Conservation (phyloP, 2,888 invertebrate genomes). For the Drosophila anomelani region DNA sequence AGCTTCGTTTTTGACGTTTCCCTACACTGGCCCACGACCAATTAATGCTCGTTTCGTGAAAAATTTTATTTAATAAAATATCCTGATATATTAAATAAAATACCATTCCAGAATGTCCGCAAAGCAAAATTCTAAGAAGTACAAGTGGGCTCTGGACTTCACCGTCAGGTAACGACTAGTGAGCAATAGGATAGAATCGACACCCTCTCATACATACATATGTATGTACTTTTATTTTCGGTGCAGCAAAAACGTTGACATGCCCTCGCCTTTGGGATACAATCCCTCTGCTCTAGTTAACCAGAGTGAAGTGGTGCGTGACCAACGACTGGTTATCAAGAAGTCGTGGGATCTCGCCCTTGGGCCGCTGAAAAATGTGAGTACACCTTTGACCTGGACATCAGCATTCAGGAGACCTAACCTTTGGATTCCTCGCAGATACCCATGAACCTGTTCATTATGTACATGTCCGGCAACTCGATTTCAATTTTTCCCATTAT, state of each 20-base stretch:
- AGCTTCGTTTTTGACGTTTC: background rate
- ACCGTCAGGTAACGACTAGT: slow-evolving; percentile 85
- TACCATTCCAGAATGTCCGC: slow-evolving; percentile 76
- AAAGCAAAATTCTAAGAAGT: slow-evolving; percentile 85
- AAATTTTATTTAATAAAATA: slow-evolving; percentile 50
- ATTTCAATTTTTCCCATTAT: slow-evolving; percentile 99
- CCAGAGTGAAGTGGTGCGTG: slow-evolving; percentile 92
- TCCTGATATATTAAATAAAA: slow-evolving; percentile 27
- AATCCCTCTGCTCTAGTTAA: slow-evolving; percentile 90
- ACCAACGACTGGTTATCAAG: slow-evolving; percentile 94
- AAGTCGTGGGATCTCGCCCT: slow-evolving; percentile 98
- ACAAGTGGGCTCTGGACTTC: slow-evolving; percentile 88
- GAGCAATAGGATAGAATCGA: background rate
- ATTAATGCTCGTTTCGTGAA: slow-evolving; percentile 9
- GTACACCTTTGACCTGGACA: background rate
- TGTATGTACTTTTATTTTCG: background rate
- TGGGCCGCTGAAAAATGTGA: slow-evolving; percentile 95
- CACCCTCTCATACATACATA: background rate
- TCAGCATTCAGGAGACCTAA: slow-evolving; percentile 1
- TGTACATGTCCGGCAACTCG: slow-evolving; percentile 99
- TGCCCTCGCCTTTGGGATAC: slow-evolving; percentile 94
- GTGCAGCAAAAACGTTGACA: slow-evolving; percentile 85
- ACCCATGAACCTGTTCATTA: slow-evolving; percentile 99
- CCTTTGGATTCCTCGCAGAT: slow-evolving; percentile 82
- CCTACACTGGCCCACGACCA: slow-evolving; percentile 5